These are phyloP conservation scores for Azemiops feae DNA, from an alignment of 2,113 vertebrate species.

Conservation along the genomic window DNA sequence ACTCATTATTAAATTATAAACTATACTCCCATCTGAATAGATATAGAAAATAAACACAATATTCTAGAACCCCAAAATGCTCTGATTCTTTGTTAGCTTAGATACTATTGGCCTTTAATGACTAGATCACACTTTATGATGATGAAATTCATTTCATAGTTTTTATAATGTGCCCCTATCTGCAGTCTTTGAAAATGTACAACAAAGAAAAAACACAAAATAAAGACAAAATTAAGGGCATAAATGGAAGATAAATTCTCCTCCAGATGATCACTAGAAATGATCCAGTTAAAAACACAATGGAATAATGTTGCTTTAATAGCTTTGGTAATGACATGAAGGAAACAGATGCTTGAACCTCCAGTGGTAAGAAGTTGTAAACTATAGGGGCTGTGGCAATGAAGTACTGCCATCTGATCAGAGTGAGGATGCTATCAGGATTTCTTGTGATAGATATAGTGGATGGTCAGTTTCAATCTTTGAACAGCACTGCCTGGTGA, in stretches of 20 bases:
- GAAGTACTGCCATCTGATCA: not conserved
- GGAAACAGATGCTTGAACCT: not conserved
- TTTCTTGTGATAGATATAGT: not conserved
- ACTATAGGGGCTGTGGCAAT: not conserved
- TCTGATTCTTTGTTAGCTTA: not conserved
- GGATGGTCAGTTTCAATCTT: not conserved
- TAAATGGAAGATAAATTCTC: not conserved
- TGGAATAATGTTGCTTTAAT: not conserved
- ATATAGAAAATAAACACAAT: not conserved
- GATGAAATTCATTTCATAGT: not conserved
- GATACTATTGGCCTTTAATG: not conserved
- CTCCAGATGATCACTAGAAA: not conserved
- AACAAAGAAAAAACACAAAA: not conserved
- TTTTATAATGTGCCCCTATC: not conserved
- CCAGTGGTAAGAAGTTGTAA: not conserved
- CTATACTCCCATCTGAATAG: not conserved
- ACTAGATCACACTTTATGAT: not conserved
- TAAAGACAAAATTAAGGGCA: not conserved
- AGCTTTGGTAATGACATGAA: not conserved
- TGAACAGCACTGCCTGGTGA: not conserved
- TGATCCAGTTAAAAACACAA: not conserved
- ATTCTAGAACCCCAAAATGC: not conserved
- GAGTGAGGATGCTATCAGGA: not conserved
- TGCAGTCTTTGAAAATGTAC: not conserved
- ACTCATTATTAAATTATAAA: not conserved